These are phyloP conservation scores for Dilophus febrilis DNA, from an alignment of 2,888 invertebrate species.

Conservation along the genomic window DNA sequence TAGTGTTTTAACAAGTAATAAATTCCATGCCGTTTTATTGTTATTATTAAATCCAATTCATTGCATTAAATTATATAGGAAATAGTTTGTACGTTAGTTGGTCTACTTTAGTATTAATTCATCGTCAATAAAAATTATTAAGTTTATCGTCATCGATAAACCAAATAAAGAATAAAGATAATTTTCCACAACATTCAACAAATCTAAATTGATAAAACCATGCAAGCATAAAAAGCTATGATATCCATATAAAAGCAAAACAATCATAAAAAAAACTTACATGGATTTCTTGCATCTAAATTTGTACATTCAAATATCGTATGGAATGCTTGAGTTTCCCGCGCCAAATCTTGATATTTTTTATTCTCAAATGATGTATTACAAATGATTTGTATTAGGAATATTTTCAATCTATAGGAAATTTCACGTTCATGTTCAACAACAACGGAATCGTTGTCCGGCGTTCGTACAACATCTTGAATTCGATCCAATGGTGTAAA, in stretches of 20 bases:
- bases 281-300: slow-evolving; percentile 77
- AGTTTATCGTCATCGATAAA: too few relatives aligned
- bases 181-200: slow-evolving; percentile 5
- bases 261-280: slow-evolving; percentile 34
- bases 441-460: too few relatives aligned
- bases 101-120: too few relatives aligned
- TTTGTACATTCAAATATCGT: slow-evolving; percentile 69
- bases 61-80: too few relatives aligned
- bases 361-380: slow-evolving; percentile 61
- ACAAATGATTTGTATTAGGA: slow-evolving; percentile 59
- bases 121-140: too few relatives aligned
- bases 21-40: too few relatives aligned
- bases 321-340: slow-evolving; percentile 60
- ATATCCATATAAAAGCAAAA: not conserved
- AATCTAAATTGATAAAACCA: not conserved
- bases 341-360: slow-evolving; percentile 54
- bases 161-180: too few relatives aligned
- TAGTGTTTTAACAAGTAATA: too few relatives aligned
- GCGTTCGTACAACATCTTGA: too few relatives aligned
- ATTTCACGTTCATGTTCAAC: slow-evolving; percentile 51
- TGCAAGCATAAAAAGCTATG: not conserved
- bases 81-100: too few relatives aligned
- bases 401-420: slow-evolving; percentile 64
- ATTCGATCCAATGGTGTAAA: slow-evolving; percentile 15
- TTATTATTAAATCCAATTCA: too few relatives aligned